These are phyloP conservation scores for Colaptes auratus DNA, from an alignment of 2,113 vertebrate genomes.

Conservation along the genomic window DNA sequence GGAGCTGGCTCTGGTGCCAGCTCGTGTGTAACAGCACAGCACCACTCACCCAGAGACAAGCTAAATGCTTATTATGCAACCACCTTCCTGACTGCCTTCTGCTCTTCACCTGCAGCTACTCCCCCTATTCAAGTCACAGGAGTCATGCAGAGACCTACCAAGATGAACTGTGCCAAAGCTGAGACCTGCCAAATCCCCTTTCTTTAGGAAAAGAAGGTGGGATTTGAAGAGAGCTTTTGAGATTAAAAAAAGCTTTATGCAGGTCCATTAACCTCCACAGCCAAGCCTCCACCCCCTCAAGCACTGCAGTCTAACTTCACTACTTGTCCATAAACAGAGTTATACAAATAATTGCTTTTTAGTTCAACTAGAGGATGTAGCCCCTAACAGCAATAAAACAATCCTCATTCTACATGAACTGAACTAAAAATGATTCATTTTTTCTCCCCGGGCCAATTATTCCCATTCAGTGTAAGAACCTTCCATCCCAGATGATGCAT, in stretches of 20 bases:
- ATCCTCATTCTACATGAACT: neutral
- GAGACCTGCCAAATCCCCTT: neutral
- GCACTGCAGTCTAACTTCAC: neutral
- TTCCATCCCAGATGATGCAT: neutral
- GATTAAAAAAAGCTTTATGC: constrained; percentile 6
- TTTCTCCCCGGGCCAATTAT: neutral
- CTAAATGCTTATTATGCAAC: rapidly evolving
- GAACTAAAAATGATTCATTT: neutral
- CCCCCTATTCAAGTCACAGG: neutral
- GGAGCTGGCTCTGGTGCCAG: neutral
- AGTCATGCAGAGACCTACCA: neutral
- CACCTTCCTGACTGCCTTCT: neutral
- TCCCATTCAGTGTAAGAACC: neutral
- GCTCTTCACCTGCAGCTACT: neutral
- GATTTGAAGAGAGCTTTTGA: constrained; percentile 1
- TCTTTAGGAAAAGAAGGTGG: neutral
- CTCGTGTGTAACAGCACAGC: neutral
- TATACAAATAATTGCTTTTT: constrained; percentile 25
- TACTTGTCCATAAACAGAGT: constrained; percentile 2
- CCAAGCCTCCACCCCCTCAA: neutral
- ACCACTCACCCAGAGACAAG: neutral
- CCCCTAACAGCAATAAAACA: neutral
- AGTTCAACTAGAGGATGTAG: constrained; percentile 13
- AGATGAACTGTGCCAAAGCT: neutral
- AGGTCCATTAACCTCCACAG: constrained; percentile 23